Evolutionary conservation across 2,797 vertebrate species (phyloP).

Genomic region (Chloroceryle inda): DNA sequence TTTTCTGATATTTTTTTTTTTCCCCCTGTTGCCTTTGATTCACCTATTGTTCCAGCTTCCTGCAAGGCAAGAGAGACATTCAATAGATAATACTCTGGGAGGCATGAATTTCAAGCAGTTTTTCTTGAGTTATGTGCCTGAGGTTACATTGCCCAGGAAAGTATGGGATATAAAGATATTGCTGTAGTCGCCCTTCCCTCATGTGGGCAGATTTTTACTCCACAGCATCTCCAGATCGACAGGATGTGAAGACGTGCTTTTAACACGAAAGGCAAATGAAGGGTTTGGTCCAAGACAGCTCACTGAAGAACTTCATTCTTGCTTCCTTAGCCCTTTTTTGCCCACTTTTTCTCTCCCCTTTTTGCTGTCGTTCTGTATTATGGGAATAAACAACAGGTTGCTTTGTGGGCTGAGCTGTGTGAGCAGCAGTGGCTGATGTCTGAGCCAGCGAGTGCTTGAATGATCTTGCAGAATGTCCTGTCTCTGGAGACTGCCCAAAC

Average conservation of each 20-base stretch:
- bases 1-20: not conserved
- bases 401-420: not conserved
- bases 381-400: not conserved
- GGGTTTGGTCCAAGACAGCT: not conserved
- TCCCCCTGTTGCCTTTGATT: conserved; percentile 43
- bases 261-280: not conserved
- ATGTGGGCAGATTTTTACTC: not conserved
- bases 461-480: not conserved
- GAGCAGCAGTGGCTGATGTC: not conserved
- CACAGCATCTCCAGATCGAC: not conserved
- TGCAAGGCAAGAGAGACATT: conserved; percentile 16
- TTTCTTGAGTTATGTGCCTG: conserved; percentile 29
- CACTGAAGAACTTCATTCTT: not conserved
- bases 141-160: not conserved
- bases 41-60: conserved; percentile 63
- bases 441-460: not conserved
- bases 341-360: not conserved
- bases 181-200: not conserved
- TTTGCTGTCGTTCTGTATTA: not conserved
- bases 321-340: not conserved
- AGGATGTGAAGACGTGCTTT: not conserved
- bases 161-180: not conserved
- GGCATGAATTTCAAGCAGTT: conserved; percentile 57
- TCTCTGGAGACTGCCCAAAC: not conserved
- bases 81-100: conserved; percentile 24